Conservation (phyloP, 2,888 invertebrate species). For the Aleiodes testaceus region DNA sequence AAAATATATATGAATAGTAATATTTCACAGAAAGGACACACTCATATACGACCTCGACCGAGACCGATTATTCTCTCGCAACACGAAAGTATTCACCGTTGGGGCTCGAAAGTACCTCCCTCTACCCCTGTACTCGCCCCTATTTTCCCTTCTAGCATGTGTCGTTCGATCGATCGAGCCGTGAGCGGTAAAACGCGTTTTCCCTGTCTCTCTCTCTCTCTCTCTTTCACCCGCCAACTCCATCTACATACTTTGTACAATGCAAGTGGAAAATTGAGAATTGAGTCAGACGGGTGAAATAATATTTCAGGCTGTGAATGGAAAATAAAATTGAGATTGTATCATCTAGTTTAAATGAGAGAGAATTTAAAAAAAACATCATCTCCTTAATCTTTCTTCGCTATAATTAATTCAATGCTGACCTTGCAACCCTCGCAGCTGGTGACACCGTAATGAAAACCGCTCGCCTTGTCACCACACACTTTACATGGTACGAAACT, state of each 20-base stretch:
- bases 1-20: conserved; percentile 9
- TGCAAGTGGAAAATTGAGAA: conserved; percentile 34
- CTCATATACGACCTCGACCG: conserved; percentile 30
- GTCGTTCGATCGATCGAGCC: conserved; percentile 50
- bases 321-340: too few relatives aligned
- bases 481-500: conserved; percentile 96
- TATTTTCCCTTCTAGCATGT: conserved; percentile 23
- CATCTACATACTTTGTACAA: conserved; percentile 5
- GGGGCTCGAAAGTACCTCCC: conserved; percentile 31
- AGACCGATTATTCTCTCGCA: conserved; percentile 39
- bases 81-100: conserved; percentile 33
- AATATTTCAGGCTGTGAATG: neutral
- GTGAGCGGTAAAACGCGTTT: conserved; percentile 32
- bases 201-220: conserved; percentile 37
- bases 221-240: conserved; percentile 16
- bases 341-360: neutral
- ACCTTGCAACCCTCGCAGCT: conserved; percentile 99
- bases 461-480: conserved; percentile 96
- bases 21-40: conserved; percentile 30
- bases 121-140: conserved; percentile 24
- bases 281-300: conserved; percentile 28
- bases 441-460: conserved; percentile 98
- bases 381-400: too few relatives aligned
- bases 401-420: conserved; percentile 55
- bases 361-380: neutral